phyloP scores from a whole-genome alignment of 2,888 invertebrate species.

The Prosapia bicincta region DNA sequence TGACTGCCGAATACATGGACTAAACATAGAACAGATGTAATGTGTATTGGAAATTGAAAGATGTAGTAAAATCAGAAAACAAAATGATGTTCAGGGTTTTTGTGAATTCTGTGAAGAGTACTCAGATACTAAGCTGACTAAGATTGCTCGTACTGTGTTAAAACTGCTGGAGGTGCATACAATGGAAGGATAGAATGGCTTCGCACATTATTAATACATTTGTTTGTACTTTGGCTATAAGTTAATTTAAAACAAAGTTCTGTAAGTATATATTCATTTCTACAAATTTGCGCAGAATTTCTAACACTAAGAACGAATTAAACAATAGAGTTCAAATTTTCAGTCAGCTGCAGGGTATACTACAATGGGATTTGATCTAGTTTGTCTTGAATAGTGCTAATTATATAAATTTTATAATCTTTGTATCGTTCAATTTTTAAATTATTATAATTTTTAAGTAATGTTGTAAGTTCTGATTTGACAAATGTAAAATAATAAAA shows the following conservation, averaged over 20 bases:
- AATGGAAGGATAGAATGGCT: constrained; percentile 2
- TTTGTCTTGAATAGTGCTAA: neutral
- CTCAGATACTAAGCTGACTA: too few relatives aligned
- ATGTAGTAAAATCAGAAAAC: neutral
- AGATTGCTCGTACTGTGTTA: too few relatives aligned
- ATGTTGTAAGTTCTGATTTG: too few relatives aligned
- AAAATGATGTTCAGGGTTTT: too few relatives aligned
- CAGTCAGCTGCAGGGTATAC: neutral
- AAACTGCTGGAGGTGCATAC: neutral
- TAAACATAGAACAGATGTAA: neutral
- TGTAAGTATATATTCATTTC: neutral
- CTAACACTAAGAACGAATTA: too few relatives aligned
- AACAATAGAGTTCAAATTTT: too few relatives aligned
- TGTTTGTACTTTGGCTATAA: neutral
- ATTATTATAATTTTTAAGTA: too few relatives aligned
- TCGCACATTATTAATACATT: neutral
- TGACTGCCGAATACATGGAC: too few relatives aligned
- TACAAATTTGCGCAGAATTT: neutral
- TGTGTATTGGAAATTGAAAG: neutral
- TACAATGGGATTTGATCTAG: neutral
- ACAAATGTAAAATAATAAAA: too few relatives aligned
- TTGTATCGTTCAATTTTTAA: too few relatives aligned
- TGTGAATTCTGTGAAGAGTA: too few relatives aligned
- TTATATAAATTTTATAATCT: too few relatives aligned
- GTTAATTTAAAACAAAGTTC: neutral